Conservation (phyloP, 2,888 invertebrate genomes). For the Mythimna pallens region DNA sequence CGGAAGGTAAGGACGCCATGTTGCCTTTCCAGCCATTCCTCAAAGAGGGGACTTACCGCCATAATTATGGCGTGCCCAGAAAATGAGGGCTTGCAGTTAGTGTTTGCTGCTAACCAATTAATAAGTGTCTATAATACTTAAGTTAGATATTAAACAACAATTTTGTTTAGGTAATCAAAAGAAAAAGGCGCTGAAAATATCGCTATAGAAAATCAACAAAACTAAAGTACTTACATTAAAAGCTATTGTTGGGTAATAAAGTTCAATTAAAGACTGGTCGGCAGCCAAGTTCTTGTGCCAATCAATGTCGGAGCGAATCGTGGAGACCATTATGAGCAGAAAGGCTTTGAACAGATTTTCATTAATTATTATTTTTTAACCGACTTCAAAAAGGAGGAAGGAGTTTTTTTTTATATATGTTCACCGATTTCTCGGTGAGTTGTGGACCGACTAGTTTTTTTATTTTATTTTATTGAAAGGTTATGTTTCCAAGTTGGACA, state of each 20-base stretch:
- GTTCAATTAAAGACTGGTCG: slow-evolving; percentile 17
- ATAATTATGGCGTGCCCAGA: too few relatives aligned
- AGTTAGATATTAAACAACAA: background rate
- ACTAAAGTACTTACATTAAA: background rate
- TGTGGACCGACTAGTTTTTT: too few relatives aligned
- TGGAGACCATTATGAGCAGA: background rate
- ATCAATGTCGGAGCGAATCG: background rate
- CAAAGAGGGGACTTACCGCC: too few relatives aligned
- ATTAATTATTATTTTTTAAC: background rate
- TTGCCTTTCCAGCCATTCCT: too few relatives aligned
- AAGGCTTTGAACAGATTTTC: slow-evolving; percentile 7
- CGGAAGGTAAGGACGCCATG: too few relatives aligned
- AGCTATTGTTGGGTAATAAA: slow-evolving; percentile 22
- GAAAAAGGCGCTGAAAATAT: background rate
- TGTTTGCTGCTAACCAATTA: background rate
- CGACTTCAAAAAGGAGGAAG: too few relatives aligned
- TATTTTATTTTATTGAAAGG: too few relatives aligned
- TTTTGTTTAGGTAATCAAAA: background rate
- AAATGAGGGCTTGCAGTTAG: too few relatives aligned
- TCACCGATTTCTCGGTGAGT: too few relatives aligned
- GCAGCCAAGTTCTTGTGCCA: slow-evolving; percentile 20
- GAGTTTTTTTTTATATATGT: too few relatives aligned
- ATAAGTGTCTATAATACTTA: background rate
- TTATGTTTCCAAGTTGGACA: too few relatives aligned
- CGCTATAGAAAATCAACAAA: slow-evolving; percentile 3